Evolutionary conservation across 2,797 vertebrate genomes (phyloP).

Genomic region (Petrocephalus sullivani): DNA sequence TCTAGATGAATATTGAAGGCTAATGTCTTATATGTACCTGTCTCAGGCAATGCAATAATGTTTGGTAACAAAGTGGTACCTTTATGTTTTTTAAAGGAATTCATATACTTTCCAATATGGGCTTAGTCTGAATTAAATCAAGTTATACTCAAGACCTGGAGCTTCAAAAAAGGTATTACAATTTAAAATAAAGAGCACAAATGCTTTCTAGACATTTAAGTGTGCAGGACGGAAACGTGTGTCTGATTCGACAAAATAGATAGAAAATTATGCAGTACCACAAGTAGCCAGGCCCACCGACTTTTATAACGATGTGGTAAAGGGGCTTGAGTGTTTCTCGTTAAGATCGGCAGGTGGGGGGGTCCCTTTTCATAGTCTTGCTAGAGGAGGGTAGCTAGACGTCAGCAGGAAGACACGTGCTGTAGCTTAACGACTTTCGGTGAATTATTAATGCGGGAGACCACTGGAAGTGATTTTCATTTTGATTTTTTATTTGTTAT

Average conservation of each 20-base stretch:
- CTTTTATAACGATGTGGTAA: constrained; percentile 1
- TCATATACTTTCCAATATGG: neutral
- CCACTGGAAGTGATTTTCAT: neutral
- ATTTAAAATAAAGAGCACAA: neutral
- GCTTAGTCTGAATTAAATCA: neutral
- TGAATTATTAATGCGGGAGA: neutral
- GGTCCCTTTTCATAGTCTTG: neutral
- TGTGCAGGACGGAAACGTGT: neutral
- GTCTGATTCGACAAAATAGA: neutral
- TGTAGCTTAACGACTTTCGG: neutral
- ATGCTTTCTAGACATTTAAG: neutral
- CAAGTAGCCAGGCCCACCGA: constrained; percentile 6
- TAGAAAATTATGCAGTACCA: neutral
- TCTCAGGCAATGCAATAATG: neutral
- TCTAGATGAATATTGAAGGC: constrained; percentile 33
- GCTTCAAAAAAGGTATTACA: neutral
- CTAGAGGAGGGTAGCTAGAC: neutral
- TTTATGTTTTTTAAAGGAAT: neutral
- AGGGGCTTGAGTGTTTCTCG: neutral
- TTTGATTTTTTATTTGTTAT: neutral
- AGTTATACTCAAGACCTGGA: neutral
- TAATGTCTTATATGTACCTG: constrained; percentile 27
- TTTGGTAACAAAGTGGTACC: neutral
- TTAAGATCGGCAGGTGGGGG: neutral
- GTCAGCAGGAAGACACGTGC: neutral